Evolutionary conservation across 2,888 invertebrate species (phyloP).

Genomic region (Lacanobia wlatinum): DNA sequence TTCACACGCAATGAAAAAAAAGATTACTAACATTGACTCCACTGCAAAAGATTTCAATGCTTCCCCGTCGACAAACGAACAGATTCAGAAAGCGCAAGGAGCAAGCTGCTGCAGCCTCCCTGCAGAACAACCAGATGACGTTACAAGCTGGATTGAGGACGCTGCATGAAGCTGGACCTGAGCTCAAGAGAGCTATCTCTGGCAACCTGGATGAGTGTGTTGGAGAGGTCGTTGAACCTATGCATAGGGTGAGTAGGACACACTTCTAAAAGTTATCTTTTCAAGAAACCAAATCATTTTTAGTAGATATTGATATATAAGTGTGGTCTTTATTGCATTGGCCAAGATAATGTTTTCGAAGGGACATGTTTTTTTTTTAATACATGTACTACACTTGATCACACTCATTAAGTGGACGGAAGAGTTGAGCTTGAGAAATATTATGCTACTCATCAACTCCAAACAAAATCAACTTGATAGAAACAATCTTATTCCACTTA

Average conservation of each 20-base stretch:
- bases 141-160: slow-evolving; percentile 98
- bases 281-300: background rate
- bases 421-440: background rate
- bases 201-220: slow-evolving; percentile 98
- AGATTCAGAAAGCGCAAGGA: slow-evolving; percentile 98
- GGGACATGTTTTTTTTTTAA: no score
- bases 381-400: no score
- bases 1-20: background rate
- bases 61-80: slow-evolving; percentile 52
- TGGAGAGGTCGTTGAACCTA: slow-evolving; percentile 98
- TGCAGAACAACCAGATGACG: slow-evolving; percentile 94
- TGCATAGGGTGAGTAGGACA: slow-evolving; percentile 95
- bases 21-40: slow-evolving; percentile 6
- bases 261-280: background rate
- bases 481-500: background rate
- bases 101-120: slow-evolving; percentile 91
- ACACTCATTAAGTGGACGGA: no score
- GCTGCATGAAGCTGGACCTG: slow-evolving; percentile 99
- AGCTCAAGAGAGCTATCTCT: slow-evolving; percentile 99
- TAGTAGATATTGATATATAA: no score
- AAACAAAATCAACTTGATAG: background rate
- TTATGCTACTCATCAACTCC: background rate
- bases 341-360: no score
- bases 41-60: slow-evolving; percentile 47
- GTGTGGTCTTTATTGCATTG: no score